Percentiles rank a stretch among this genome's conserved stretches.
Conservation (phyloP, 35 echinoderm and acorn worm genomes). For the Acanthaster planci region DNA sequence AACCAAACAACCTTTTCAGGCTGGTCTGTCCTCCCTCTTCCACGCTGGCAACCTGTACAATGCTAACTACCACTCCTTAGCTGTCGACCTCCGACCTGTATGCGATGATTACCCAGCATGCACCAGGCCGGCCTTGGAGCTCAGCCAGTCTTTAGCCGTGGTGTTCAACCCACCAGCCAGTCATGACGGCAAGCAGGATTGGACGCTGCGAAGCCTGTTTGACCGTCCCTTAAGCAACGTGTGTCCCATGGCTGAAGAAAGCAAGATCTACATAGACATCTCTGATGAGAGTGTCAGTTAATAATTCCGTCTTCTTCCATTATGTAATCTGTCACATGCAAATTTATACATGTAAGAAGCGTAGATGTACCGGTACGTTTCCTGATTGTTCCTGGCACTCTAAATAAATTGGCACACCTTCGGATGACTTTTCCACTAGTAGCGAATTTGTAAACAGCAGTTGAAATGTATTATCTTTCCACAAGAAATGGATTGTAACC, state of each 20-base stretch:
- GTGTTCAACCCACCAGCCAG: conserved; percentile 71
- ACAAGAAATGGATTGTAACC: no score
- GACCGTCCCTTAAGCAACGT: conserved; percentile 36
- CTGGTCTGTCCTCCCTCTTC: conserved; percentile 86
- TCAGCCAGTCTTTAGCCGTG: conserved; percentile 75
- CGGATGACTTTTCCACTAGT: no score
- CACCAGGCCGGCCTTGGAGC: conserved; percentile 60
- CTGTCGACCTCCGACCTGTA: conserved; percentile 81
- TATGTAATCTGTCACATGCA: no score
- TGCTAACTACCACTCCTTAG: conserved; percentile 91
- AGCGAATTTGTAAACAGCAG: no score
- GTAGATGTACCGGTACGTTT: no score
- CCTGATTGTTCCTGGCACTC: no score
- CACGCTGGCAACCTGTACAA: conserved; percentile 93
- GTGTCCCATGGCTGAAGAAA: conserved; percentile 75
- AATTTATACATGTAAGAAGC: no score
- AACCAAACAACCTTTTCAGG: no score
- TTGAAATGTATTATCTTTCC: no score
- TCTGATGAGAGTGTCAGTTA: conserved; percentile 74
- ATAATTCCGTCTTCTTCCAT: no score
- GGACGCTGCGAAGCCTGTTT: conserved; percentile 71
- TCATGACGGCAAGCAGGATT: conserved; percentile 38
- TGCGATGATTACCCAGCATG: conserved; percentile 66
- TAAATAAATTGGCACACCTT: no score
- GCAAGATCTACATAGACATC: conserved; percentile 74